These are phyloP conservation scores for Agonopterix subpropinquella DNA, from an alignment of 2,888 invertebrate genomes.

Conservation along the genomic window DNA sequence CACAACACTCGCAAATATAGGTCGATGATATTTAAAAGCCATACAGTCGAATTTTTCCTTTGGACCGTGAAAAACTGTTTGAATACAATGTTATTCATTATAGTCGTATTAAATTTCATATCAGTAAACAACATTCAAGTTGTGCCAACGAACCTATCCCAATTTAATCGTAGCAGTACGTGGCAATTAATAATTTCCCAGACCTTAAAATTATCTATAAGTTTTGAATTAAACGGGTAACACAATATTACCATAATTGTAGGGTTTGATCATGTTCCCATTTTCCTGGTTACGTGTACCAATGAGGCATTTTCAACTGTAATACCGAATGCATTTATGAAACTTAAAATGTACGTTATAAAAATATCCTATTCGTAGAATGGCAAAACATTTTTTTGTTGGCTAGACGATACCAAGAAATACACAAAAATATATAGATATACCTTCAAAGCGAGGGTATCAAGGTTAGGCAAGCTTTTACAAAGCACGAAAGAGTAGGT, in stretches of 20 bases:
- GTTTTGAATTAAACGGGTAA: neutral
- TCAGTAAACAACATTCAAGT: neutral
- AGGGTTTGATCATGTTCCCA: neutral
- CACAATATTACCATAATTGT: constrained; percentile 2
- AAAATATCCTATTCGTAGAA: neutral
- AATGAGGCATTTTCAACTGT: neutral
- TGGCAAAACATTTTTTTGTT: neutral
- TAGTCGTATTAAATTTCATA: neutral
- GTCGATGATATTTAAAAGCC: neutral
- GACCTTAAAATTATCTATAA: neutral
- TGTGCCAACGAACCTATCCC: neutral
- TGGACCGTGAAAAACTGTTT: neutral
- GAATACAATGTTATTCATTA: neutral
- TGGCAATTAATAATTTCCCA: neutral
- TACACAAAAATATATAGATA: neutral
- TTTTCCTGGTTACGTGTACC: neutral
- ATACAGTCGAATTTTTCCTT: neutral
- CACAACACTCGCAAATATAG: constrained; percentile 6
- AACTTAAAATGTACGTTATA: neutral
- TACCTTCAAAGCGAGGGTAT: too few species aligned
- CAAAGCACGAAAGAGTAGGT: too few species aligned
- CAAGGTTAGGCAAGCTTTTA: too few species aligned
- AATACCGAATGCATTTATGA: neutral
- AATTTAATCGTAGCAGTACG: neutral
- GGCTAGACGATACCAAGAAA: neutral